A percentile compares a stretch with the other conserved stretches of the same genome.
These are phyloP conservation scores for Thunnus maccoyii DNA, from an alignment of 2,113 vertebrate species.

Conservation along the genomic window DNA sequence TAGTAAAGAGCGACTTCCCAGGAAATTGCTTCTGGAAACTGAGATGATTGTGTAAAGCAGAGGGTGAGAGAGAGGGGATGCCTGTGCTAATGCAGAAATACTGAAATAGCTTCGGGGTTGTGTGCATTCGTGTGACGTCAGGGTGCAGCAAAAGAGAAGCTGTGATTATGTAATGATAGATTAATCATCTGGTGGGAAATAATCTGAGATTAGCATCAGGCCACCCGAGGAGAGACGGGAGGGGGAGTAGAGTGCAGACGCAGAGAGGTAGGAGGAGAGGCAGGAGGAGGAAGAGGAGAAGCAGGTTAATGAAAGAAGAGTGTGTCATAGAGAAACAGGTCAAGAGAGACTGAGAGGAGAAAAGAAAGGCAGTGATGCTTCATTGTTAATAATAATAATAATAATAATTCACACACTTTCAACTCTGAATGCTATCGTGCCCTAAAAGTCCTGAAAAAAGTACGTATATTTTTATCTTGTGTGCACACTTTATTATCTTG, in stretches of 20 bases:
- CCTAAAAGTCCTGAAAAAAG: neutral
- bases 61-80: neutral
- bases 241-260: neutral
- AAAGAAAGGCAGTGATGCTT: neutral
- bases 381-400: neutral
- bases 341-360: neutral
- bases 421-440: neutral
- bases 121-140: conserved; percentile 37
- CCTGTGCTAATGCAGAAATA: neutral
- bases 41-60: neutral
- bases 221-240: conserved; percentile 6
- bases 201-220: conserved; percentile 81
- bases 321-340: neutral
- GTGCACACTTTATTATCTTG: no score
- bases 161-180: conserved; percentile 74
- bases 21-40: neutral
- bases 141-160: conserved; percentile 53
- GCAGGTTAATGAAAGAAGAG: neutral
- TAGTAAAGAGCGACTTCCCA: neutral
- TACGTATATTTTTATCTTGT: no score
- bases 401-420: neutral
- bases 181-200: conserved; percentile 82
- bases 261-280: neutral
- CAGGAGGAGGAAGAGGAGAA: neutral
- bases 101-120: conserved; percentile 20